Conservation (phyloP, 1,140 invertebrate genomes). For the Cryptotermes secundus region DNA sequence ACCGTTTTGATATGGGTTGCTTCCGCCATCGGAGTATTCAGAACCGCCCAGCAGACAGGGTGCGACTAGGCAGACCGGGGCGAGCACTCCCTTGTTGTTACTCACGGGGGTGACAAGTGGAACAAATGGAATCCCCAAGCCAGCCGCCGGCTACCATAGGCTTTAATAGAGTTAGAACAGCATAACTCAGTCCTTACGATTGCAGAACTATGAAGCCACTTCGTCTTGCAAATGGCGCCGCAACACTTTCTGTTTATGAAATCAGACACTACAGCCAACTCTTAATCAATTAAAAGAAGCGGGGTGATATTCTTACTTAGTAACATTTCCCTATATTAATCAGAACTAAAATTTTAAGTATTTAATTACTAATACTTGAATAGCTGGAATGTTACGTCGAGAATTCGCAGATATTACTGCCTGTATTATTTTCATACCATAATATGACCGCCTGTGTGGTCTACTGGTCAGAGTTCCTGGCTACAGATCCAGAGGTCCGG, state of each 20-base stretch:
- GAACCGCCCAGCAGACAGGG: background rate
- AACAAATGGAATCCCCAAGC: constrained; percentile 15
- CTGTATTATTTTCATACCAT: no score
- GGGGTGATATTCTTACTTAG: no score
- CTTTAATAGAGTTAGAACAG: constrained; percentile 4
- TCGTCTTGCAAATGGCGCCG: background rate
- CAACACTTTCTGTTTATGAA: background rate
- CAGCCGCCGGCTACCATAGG: background rate
- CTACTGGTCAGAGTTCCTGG: no score
- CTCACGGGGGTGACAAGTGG: constrained; percentile 10
- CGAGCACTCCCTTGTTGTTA: background rate
- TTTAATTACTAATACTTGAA: no score
- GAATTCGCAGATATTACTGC: no score
- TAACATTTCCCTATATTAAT: no score
- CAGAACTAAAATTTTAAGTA: no score
- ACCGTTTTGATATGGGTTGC: no score
- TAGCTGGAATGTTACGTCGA: no score
- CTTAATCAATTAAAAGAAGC: background rate
- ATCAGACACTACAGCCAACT: background rate
- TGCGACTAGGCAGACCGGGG: background rate
- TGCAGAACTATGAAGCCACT: background rate
- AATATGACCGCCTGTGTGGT: no score
- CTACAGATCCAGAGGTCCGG: no score
- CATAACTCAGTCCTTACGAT: background rate
- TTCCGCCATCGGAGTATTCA: no score